A percentile compares a stretch with the other conserved stretches of the same genome.
Evolutionary conservation across 2,113 vertebrate genomes (phyloP).

Genomic region (Scomber scombrus): DNA sequence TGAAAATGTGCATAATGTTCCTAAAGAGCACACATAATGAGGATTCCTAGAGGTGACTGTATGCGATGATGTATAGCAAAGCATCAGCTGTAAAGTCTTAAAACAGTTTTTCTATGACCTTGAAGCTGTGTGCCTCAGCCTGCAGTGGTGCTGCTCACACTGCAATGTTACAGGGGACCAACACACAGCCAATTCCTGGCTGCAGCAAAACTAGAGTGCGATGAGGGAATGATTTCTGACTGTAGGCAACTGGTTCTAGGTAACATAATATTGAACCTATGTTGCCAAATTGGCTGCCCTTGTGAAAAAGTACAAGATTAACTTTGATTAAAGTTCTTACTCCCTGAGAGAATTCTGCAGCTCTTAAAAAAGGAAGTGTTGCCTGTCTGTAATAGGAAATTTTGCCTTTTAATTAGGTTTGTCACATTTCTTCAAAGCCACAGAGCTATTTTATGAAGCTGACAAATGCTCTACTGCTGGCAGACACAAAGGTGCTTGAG

Average conservation of each 20-base stretch:
- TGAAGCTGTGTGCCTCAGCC: constrained; percentile 52
- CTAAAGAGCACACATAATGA: constrained; percentile 25
- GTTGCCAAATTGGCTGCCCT: constrained; percentile 71
- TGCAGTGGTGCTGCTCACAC: constrained; percentile 67
- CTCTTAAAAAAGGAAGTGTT: not conserved
- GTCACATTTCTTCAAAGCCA: constrained; percentile 2
- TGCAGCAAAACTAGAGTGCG: constrained; percentile 52
- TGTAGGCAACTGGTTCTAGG: constrained; percentile 45
- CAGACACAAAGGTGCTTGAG: constrained; percentile 4
- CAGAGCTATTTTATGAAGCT: constrained; percentile 41
- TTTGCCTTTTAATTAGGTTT: constrained; percentile 37
- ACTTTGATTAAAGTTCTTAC: constrained; percentile 65
- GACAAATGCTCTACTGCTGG: constrained; percentile 29
- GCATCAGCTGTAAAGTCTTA: constrained; percentile 43
- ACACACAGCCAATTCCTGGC: constrained; percentile 42
- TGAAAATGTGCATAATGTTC: constrained; percentile 26
- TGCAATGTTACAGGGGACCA: constrained; percentile 68
- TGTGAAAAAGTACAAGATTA: constrained; percentile 50
- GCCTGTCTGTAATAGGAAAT: constrained; percentile 22
- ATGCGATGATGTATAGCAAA: constrained; percentile 42
- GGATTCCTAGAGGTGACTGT: constrained; percentile 1
- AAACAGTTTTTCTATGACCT: constrained; percentile 69
- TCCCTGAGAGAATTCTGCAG: constrained; percentile 16
- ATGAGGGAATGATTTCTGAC: constrained; percentile 49
- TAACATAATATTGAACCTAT: constrained; percentile 68